These are phyloP conservation scores for Cyclura pinguis DNA, from an alignment of 2,797 vertebrate species.

Conservation along the genomic window DNA sequence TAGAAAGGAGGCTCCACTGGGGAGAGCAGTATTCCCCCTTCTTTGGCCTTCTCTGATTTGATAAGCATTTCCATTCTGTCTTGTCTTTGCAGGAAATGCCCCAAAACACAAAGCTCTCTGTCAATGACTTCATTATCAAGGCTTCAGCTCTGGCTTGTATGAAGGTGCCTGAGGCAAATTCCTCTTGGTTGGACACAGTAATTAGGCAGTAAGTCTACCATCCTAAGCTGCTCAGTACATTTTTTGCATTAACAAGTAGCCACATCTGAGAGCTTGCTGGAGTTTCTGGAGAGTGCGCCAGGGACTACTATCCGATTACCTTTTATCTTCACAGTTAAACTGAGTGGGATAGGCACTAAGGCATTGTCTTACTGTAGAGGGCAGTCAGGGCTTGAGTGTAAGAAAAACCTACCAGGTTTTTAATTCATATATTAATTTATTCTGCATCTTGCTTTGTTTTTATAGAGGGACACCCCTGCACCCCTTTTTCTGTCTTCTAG, in stretches of 20 bases:
- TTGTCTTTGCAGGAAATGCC: slow-evolving; percentile 86
- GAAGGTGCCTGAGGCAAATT: slow-evolving; percentile 98
- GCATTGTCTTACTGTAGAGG: background rate
- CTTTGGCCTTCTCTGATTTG: background rate
- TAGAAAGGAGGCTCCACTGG: background rate
- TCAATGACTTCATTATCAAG: slow-evolving; percentile 99
- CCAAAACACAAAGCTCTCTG: slow-evolving; percentile 92
- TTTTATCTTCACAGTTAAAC: background rate
- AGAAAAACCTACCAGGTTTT: background rate
- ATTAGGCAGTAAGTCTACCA: slow-evolving; percentile 93
- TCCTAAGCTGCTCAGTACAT: slow-evolving; percentile 41
- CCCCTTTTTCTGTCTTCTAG: slow-evolving; percentile 77
- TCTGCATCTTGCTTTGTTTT: background rate
- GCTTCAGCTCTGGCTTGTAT: slow-evolving; percentile 94
- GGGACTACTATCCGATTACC: background rate
- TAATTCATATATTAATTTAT: background rate
- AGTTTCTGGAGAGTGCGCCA: rapidly evolving
- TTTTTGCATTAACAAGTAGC: background rate
- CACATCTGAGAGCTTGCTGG: slow-evolving; percentile 5
- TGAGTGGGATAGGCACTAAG: rapidly evolving
- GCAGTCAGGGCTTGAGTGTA: rapidly evolving
- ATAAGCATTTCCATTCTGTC: slow-evolving; percentile 34
- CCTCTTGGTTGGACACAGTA: slow-evolving; percentile 97
- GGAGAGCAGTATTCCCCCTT: background rate
- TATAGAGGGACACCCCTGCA: background rate